These are phyloP conservation scores for Glyptemys insculpta DNA, from an alignment of 2,797 vertebrate species.

Conservation along the genomic window DNA sequence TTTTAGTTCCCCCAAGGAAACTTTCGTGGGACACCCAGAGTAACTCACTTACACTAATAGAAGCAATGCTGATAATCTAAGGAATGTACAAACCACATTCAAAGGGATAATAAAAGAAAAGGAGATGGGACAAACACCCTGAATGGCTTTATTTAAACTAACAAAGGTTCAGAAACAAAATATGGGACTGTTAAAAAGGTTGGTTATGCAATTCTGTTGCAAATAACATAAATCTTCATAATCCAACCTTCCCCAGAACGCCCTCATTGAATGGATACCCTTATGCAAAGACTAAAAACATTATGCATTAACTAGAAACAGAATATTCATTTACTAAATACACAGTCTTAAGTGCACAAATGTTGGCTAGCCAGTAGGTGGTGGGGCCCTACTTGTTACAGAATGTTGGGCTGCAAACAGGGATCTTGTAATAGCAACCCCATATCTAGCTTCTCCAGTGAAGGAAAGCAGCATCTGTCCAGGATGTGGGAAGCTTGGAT, in stretches of 20 bases:
- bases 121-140: background rate
- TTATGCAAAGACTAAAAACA: background rate
- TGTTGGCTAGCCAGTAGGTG: background rate
- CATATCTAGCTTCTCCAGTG: background rate
- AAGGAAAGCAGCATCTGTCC: background rate
- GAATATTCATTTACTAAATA: background rate
- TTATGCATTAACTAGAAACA: background rate
- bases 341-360: background rate
- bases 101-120: background rate
- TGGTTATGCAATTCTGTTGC: background rate
- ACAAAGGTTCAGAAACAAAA: background rate
- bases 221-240: background rate
- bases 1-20: background rate
- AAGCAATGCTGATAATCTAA: background rate
- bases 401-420: background rate
- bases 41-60: background rate
- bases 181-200: background rate
- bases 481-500: background rate
- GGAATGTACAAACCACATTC: background rate
- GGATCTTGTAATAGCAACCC: background rate
- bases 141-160: background rate
- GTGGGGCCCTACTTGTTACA: background rate
- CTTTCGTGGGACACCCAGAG: background rate
- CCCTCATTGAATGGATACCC: background rate
- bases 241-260: accelerated